Evolutionary conservation across 2,797 vertebrate genomes (phyloP).

Genomic region (Anabacerthia variegaticeps): DNA sequence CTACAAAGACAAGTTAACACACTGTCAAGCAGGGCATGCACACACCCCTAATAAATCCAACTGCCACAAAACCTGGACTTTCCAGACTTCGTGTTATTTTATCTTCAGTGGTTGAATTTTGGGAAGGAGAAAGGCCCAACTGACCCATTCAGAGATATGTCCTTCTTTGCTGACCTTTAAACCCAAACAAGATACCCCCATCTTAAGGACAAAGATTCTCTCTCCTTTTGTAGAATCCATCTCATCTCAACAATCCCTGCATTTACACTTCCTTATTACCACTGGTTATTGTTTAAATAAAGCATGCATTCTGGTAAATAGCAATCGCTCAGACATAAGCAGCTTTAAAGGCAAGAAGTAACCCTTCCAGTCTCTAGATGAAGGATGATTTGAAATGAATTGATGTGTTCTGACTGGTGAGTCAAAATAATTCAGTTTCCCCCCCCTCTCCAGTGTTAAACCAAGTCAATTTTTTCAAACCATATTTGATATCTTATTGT

Average conservation of each 20-base stretch:
- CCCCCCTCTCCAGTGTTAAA: conserved; percentile 15
- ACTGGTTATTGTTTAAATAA: conserved; percentile 63
- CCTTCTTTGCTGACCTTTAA: conserved; percentile 39
- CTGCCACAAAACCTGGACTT: not conserved
- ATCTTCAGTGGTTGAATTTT: not conserved
- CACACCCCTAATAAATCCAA: not conserved
- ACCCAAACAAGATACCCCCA: not conserved
- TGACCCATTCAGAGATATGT: not conserved
- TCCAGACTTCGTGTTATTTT: not conserved
- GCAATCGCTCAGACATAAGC: conserved; percentile 57
- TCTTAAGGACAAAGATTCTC: not conserved
- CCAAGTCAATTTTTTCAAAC: conserved; percentile 82
- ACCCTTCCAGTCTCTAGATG: conserved; percentile 64
- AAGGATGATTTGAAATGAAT: conserved; percentile 79
- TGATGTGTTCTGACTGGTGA: conserved; percentile 79
- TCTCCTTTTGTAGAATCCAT: not conserved
- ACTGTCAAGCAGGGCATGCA: not conserved
- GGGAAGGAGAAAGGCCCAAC: not conserved
- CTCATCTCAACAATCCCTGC: not conserved
- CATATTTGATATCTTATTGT: conserved; percentile 85
- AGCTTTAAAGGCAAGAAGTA: conserved; percentile 60
- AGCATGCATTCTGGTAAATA: conserved; percentile 52
- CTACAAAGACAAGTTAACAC: not conserved
- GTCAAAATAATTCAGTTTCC: conserved; percentile 83
- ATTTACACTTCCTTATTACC: conserved; percentile 49